phyloP scores from a whole-genome alignment of 2,797 vertebrate genomes.

The Aythya fuligula region DNA sequence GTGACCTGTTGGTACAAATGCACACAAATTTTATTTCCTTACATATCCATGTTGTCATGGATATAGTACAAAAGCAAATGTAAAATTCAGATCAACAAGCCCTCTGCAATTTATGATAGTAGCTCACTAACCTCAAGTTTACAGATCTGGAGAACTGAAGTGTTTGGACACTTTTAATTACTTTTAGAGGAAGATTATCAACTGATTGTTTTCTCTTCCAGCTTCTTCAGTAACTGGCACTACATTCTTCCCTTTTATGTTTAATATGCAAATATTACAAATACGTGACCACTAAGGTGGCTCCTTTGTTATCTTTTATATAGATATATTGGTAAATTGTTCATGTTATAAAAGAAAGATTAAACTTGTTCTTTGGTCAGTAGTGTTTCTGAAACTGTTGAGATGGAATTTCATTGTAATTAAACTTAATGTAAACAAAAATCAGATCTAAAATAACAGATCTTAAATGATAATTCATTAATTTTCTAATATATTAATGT shows the following conservation, averaged over 20 bases:
- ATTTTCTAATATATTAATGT: not conserved
- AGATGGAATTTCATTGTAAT: conserved; percentile 28
- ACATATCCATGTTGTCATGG: not conserved
- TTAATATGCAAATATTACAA: not conserved
- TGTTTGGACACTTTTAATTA: not conserved
- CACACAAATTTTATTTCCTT: not conserved
- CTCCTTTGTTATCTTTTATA: not conserved
- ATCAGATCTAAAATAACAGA: not conserved
- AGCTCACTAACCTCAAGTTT: not conserved
- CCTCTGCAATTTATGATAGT: not conserved
- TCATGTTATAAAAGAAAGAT: conserved; percentile 32
- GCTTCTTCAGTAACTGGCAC: not conserved
- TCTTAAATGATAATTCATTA: not conserved
- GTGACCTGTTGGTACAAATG: not conserved
- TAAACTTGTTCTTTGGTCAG: not conserved
- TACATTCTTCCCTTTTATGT: not conserved
- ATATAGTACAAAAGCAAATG: not conserved
- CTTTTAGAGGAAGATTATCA: not conserved
- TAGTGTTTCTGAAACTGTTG: conserved; percentile 20
- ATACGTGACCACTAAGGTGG: not conserved
- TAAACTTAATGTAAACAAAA: conserved; percentile 11
- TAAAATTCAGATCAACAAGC: not conserved
- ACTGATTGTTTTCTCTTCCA: not conserved
- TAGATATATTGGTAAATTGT: conserved; percentile 12
- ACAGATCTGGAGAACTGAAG: not conserved